These are phyloP conservation scores for Ancistrus triradiatus DNA, from an alignment of 2,113 vertebrate genomes.

Conservation along the genomic window DNA sequence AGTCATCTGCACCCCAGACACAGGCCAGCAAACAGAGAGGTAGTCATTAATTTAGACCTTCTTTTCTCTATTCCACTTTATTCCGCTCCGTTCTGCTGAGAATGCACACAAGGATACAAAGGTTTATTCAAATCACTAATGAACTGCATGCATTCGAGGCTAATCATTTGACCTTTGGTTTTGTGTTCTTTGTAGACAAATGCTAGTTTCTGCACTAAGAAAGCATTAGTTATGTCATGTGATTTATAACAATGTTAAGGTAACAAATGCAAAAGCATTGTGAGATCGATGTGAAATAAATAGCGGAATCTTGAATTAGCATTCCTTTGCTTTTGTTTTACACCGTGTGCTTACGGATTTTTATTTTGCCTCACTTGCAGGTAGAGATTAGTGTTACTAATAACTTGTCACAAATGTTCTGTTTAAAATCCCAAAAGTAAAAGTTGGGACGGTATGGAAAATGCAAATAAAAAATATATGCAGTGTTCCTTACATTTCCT, in stretches of 20 bases:
- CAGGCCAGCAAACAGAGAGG: conserved; percentile 61
- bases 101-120: conserved; percentile 64
- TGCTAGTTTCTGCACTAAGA: conserved; percentile 54
- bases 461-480: too few species aligned
- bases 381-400: too few species aligned
- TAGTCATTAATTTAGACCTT: conserved; percentile 66
- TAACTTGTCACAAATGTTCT: too few species aligned
- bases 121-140: conserved; percentile 66
- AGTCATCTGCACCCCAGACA: conserved; percentile 59
- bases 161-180: conserved; percentile 72
- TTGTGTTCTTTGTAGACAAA: conserved; percentile 50
- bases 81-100: conserved; percentile 64
- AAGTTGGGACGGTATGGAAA: too few species aligned
- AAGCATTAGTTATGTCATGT: conserved; percentile 65
- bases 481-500: too few species aligned
- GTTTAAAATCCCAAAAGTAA: too few species aligned
- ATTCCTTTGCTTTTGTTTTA: conserved; percentile 50
- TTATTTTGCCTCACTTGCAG: too few species aligned
- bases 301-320: conserved; percentile 58
- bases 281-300: conserved; percentile 58
- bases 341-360: too few species aligned
- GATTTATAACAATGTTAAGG: conserved; percentile 64
- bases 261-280: conserved; percentile 60
- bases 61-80: conserved; percentile 61
- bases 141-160: conserved; percentile 57